Percentiles rank a stretch among this genome's conserved stretches.
These are phyloP conservation scores for Anolis carolinensis DNA, from an alignment of 2,113 vertebrate genomes.

Conservation along the genomic window DNA sequence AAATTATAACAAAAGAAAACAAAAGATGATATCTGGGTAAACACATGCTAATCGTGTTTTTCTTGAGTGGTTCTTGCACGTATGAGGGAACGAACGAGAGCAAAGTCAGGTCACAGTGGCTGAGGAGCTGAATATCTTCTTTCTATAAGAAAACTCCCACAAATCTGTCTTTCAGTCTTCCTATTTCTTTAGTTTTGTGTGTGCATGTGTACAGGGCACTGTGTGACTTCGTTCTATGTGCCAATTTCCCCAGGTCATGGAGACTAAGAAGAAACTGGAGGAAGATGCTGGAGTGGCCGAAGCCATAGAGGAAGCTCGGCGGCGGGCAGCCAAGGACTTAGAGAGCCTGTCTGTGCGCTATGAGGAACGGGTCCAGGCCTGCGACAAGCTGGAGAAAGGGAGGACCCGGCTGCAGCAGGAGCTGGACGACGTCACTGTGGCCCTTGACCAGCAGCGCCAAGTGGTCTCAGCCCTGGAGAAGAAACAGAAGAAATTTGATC, in stretches of 20 bases:
- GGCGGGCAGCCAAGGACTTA: slow-evolving; percentile 84
- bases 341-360: slow-evolving; percentile 77
- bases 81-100: not conserved
- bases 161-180: not conserved
- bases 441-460: slow-evolving; percentile 87
- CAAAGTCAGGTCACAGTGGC: too few relatives aligned
- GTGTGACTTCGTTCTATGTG: not conserved
- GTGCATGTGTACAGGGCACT: not conserved
- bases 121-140: not conserved
- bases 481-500: slow-evolving; percentile 92
- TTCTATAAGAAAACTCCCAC: not conserved
- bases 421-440: slow-evolving; percentile 86
- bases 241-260: slow-evolving; percentile 66
- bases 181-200: not conserved
- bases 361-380: slow-evolving; percentile 77
- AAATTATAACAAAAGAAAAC: not conserved
- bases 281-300: slow-evolving; percentile 83
- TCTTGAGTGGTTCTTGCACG: not conserved
- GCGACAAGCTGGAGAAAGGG: slow-evolving; percentile 81
- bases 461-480: slow-evolving; percentile 86
- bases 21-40: not conserved
- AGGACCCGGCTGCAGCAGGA: slow-evolving; percentile 86
- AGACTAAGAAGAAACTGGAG: slow-evolving; percentile 84
- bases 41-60: not conserved
- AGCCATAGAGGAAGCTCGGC: slow-evolving; percentile 80